These are phyloP conservation scores for Hippopotamyrus pictus DNA, from an alignment of 2,797 vertebrate species.

Conservation along the genomic window DNA sequence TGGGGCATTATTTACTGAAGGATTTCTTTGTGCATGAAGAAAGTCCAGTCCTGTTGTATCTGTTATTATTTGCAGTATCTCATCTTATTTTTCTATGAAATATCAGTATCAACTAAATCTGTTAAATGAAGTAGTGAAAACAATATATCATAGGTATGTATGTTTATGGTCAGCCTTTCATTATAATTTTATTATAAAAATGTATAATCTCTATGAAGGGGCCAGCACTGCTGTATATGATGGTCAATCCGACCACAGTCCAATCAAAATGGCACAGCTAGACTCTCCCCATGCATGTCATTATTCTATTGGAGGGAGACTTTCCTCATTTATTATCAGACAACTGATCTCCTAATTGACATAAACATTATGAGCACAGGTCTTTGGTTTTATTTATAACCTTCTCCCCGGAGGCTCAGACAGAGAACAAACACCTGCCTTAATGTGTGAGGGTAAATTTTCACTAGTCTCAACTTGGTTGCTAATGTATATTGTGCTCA, in stretches of 20 bases:
- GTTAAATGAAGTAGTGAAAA: neutral
- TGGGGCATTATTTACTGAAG: constrained; percentile 74
- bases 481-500: neutral
- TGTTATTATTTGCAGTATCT: neutral
- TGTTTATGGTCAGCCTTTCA: neutral
- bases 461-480: neutral
- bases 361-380: neutral
- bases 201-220: neutral
- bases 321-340: neutral
- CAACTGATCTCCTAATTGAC: neutral
- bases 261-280: neutral
- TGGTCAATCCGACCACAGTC: neutral
- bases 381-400: neutral
- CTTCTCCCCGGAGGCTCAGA: neutral
- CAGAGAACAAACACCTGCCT: neutral
- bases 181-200: neutral
- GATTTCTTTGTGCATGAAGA: constrained; percentile 97
- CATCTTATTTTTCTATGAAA: neutral
- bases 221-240: neutral
- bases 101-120: neutral
- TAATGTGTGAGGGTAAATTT: neutral
- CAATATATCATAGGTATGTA: neutral
- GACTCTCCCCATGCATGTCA: neutral
- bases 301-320: neutral
- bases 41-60: constrained; percentile 82